Evolutionary conservation across 1,140 invertebrate genomes (phyloP).

Genomic region (Dufourea novaeangliae): DNA sequence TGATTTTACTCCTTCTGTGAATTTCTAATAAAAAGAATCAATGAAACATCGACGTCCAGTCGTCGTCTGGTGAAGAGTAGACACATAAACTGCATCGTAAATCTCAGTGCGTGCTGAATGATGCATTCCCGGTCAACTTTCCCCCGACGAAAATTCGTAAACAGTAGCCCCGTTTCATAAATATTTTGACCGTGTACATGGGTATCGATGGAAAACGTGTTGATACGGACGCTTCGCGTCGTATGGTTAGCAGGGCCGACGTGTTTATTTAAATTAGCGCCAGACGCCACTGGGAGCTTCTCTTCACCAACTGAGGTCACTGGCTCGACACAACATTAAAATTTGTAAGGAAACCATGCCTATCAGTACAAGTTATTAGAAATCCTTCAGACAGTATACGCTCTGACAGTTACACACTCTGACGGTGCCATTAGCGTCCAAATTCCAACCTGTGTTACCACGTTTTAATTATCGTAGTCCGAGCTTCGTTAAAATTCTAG

Average conservation of each 20-base stretch:
- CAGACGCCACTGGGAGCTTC: neutral
- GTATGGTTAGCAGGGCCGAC: neutral
- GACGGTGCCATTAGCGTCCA: no score
- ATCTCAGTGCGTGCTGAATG: neutral
- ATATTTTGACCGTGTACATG: neutral
- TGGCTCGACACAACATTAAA: neutral
- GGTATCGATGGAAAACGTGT: slow-evolving; percentile 22
- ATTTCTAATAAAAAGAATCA: no score
- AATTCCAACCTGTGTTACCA: no score
- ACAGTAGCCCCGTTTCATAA: neutral
- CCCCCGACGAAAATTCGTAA: neutral
- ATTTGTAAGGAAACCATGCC: neutral
- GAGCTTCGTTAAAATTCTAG: no score
- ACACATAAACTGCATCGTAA: no score
- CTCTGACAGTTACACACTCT: no score
- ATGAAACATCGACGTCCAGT: no score
- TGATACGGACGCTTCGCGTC: slow-evolving; percentile 6
- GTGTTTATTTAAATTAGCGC: slow-evolving; percentile 36
- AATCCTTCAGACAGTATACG: no score
- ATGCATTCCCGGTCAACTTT: neutral
- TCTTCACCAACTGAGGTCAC: slow-evolving; percentile 2
- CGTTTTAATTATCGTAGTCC: no score
- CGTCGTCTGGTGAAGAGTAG: no score
- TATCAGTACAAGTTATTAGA: no score
- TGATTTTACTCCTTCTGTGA: no score